Evolutionary conservation across 2,113 vertebrate genomes (phyloP).

Genomic region (Calypte anna): DNA sequence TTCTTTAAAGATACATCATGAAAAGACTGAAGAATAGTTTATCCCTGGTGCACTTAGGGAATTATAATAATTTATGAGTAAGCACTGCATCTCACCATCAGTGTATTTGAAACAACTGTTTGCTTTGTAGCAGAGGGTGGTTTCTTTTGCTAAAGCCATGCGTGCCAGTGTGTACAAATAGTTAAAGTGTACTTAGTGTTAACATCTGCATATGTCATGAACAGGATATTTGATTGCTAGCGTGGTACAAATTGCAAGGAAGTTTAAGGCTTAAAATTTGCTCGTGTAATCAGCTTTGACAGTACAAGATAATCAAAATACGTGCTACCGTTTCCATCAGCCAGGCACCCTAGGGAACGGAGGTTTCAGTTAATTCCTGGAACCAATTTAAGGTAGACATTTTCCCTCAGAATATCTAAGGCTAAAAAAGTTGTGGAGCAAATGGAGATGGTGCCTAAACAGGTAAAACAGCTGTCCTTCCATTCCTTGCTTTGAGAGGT

Average conservation of each 20-base stretch:
- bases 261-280: slow-evolving; percentile 24
- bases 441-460: not conserved
- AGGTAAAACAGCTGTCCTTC: not conserved
- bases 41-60: not conserved
- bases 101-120: not conserved
- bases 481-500: not conserved
- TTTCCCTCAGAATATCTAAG: not conserved
- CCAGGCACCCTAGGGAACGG: not conserved
- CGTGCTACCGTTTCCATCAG: not conserved
- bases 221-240: slow-evolving; percentile 14
- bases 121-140: not conserved
- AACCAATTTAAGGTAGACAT: not conserved
- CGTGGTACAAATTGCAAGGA: not conserved
- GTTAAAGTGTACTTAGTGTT: not conserved
- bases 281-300: slow-evolving; percentile 24
- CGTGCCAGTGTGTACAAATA: not conserved
- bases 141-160: not conserved
- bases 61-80: not conserved
- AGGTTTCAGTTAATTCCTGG: not conserved
- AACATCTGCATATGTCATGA: not conserved
- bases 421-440: not conserved
- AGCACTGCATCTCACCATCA: not conserved
- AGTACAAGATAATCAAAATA: slow-evolving; percentile 26
- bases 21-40: not conserved
- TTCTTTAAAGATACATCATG: not conserved